Base-by-base conservation (phyloP, 2,888 invertebrate genomes). In the Frankliniella intonsa region DNA sequence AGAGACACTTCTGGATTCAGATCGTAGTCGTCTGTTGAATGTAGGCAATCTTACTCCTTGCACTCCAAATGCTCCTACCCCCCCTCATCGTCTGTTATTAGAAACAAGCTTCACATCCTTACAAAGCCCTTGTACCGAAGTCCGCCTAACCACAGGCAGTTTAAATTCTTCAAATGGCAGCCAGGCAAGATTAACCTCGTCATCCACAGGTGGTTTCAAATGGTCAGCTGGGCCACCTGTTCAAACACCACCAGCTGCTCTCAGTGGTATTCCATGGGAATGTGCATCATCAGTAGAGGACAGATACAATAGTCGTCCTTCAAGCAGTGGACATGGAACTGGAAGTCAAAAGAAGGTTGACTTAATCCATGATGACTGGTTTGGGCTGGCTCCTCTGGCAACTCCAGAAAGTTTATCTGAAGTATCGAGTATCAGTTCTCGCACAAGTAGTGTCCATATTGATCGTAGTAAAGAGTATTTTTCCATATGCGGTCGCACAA, bases 391-490 rank as follows among this genome's bases (percentile, higher is more conserved):
- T 0, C 95, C 95, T 0, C 87, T 95, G 38, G 95, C 95, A 14
- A 94, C 94, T 81, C 95, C 95, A 0, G 95, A 95, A 87, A 94
- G 94, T 0, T 88, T 95, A 19, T 95, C 94, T 0, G 95, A 95
- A 87, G 91, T 94, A n/a, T 94, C 94, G 3, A 94, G 94, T 86
- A 91, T 94, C 82, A 92, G 92, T 85, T 94, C 94, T 49, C 90
- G 93, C 84, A 90, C 92, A 38, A 92, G 92, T 84, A 89, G 91
- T 82, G 89, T 90, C 80, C 89, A 89, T 83, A 89, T 89, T 83
- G 84, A 86, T 38, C 87, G 87, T 27, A 86, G 86, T 76, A 85
- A 84, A 49, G 83, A 5, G 50, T 84, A 80, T 19, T 62, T 81
- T n/a, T 62, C 81, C 7, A 81, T 27, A n/a, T 81, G 51, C 25